These are phyloP conservation scores for Crocuta crocuta DNA, from an alignment of 2,113 vertebrate genomes.

Conservation along the genomic window DNA sequence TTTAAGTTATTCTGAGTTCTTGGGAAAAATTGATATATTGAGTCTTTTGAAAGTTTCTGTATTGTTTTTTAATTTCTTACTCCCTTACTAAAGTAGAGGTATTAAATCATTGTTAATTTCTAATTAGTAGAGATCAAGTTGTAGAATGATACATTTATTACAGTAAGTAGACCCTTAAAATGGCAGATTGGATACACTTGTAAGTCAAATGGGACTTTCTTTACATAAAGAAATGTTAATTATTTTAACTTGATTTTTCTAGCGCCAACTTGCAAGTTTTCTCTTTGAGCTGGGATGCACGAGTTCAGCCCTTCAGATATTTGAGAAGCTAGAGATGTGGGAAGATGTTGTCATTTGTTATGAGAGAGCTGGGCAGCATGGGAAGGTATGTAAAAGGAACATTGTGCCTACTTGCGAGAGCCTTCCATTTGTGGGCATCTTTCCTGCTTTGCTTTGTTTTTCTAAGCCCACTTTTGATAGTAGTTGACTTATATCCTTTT, in stretches of 20 bases:
- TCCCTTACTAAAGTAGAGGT: background rate
- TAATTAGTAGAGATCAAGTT: background rate
- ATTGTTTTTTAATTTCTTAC: background rate
- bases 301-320: slow-evolving; percentile 95
- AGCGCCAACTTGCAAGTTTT: slow-evolving; percentile 94
- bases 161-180: background rate
- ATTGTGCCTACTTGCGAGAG: background rate
- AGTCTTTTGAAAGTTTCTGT: slow-evolving; percentile 14
- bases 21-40: background rate
- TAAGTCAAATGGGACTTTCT: background rate
- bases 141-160: background rate
- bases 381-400: slow-evolving; percentile 90
- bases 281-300: slow-evolving; percentile 95
- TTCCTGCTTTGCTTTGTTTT: background rate
- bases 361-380: slow-evolving; percentile 95
- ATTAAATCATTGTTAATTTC: background rate
- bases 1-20: slow-evolving; percentile 17
- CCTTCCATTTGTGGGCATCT: background rate
- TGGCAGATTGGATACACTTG: background rate
- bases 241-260: slow-evolving; percentile 74
- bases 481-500: slow-evolving; percentile 5
- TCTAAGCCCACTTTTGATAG: slow-evolving; percentile 7
- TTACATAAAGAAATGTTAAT: background rate
- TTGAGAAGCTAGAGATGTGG: slow-evolving; percentile 96
- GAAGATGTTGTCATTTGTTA: slow-evolving; percentile 97